Percentiles rank a stretch among this genome's conserved stretches.
These are phyloP conservation scores for Xyliphius kryptos DNA, from an alignment of 2,113 vertebrate species.

Conservation along the genomic window DNA sequence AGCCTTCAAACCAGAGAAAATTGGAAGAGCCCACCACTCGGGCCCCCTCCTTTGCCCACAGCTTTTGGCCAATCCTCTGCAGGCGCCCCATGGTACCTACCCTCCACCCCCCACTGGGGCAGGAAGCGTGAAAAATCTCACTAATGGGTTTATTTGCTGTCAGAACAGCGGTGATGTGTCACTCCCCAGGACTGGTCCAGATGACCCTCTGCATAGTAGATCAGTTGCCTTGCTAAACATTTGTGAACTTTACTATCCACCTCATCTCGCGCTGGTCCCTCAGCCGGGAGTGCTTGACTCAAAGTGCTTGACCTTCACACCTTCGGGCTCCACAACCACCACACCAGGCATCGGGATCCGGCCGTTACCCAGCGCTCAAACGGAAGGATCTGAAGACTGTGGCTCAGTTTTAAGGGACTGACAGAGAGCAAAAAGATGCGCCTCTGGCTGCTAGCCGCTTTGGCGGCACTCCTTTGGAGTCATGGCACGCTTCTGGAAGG, in stretches of 20 bases:
- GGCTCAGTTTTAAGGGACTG: conserved; percentile 27
- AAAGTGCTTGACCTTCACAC: conserved; percentile 14
- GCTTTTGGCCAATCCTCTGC: conserved; percentile 26
- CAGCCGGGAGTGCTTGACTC: conserved; percentile 29
- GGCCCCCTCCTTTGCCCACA: conserved; percentile 40
- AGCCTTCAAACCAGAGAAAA: conserved; percentile 41
- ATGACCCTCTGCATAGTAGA: conserved; percentile 72
- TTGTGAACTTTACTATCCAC: conserved; percentile 50
- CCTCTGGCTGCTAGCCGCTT: conserved; percentile 67
- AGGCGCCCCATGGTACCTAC: conserved; percentile 48
- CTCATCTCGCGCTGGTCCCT: conserved; percentile 49
- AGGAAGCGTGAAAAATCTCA: conserved; percentile 73
- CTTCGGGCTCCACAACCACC: conserved; percentile 15
- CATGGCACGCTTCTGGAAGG: conserved; percentile 66
- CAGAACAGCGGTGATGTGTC: conserved; percentile 68
- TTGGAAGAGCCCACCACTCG: conserved; percentile 50
- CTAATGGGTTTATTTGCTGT: conserved; percentile 76
- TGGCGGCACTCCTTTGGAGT: conserved; percentile 71
- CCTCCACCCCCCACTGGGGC: conserved; percentile 67
- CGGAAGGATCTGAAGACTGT: conserved; percentile 1
- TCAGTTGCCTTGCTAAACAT: conserved; percentile 54
- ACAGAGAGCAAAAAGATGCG: conserved; percentile 60
- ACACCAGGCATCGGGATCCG: not conserved
- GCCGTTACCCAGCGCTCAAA: not conserved
- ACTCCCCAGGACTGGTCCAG: conserved; percentile 65